Percentiles rank a stretch among this genome's conserved stretches.
Evolutionary conservation across 2,888 invertebrate species (phyloP).

Genomic region (Flabesymbios commensalis): DNA sequence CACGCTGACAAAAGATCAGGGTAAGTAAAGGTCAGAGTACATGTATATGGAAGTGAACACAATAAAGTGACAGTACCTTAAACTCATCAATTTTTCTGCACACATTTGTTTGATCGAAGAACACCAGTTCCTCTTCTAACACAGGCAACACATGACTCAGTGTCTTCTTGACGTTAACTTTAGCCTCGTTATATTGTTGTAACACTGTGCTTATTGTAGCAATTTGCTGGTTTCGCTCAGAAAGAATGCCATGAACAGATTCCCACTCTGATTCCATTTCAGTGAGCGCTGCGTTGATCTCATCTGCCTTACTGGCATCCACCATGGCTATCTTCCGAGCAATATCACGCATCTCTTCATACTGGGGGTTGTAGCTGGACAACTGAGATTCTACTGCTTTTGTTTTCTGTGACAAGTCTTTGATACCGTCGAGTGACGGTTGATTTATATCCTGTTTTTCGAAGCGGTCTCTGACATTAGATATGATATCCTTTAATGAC

Average conservation of each 20-base stretch:
- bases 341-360: conserved; percentile 77
- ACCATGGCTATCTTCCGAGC: conserved; percentile 66
- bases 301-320: conserved; percentile 42
- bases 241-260: conserved; percentile 44
- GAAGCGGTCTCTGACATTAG: conserved; percentile 3
- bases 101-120: conserved; percentile 44
- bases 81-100: conserved; percentile 52
- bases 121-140: conserved; percentile 42
- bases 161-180: conserved; percentile 42
- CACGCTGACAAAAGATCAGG: no score
- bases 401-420: conserved; percentile 6
- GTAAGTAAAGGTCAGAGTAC: no score
- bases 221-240: neutral
- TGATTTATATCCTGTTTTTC: conserved; percentile 1
- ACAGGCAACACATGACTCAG: conserved; percentile 45
- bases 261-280: conserved; percentile 51
- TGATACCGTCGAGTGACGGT: conserved; percentile 12
- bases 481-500: neutral
- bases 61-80: no score
- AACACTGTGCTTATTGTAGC: conserved; percentile 39
- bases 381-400: conserved; percentile 51
- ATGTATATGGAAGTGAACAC: no score
- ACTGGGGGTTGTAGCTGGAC: conserved; percentile 46
- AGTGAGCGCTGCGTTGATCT: conserved; percentile 44
- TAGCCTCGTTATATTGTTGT: conserved; percentile 52